A percentile compares a stretch with the other conserved stretches of the same genome.
phyloP scores from a whole-genome alignment of 2,888 invertebrate species.

The Agapostemon virescens region DNA sequence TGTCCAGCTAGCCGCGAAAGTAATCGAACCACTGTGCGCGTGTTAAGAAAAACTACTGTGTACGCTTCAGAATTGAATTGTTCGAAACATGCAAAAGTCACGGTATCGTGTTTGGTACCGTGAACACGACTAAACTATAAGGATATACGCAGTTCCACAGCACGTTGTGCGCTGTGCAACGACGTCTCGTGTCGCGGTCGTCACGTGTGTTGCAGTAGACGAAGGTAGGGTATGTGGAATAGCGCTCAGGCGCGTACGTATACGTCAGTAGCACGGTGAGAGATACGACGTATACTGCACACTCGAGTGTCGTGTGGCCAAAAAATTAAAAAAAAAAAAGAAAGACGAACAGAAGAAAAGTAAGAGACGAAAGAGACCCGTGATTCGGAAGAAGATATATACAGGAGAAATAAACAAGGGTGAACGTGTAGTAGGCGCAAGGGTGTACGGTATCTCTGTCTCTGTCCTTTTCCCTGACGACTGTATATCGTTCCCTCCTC shows the following conservation, averaged over 20 bases:
- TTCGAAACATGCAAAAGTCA: not conserved
- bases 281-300: conserved; percentile 33
- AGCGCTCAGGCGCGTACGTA: conserved; percentile 36
- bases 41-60: not conserved
- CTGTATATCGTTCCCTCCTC: conserved; percentile 14
- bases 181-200: conserved; percentile 39
- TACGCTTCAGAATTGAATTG: not conserved
- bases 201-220: conserved; percentile 55
- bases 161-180: conserved; percentile 28
- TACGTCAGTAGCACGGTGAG: conserved; percentile 51
- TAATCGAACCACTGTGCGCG: not conserved
- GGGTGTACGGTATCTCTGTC: conserved; percentile 32
- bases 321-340: not conserved
- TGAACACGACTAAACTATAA: conserved; percentile 17
- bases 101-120: not conserved
- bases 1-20: not conserved
- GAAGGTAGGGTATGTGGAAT: conserved; percentile 46
- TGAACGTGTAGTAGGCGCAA: conserved; percentile 27
- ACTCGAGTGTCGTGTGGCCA: conserved; percentile 12
- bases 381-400: conserved; percentile 28
- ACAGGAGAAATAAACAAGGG: conserved; percentile 17
- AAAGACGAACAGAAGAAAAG: not conserved
- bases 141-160: conserved; percentile 48
- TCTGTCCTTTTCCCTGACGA: conserved; percentile 10
- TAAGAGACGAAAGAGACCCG: not conserved